phyloP scores from a whole-genome alignment of 2,888 invertebrate species.

The Athalia circularis region DNA sequence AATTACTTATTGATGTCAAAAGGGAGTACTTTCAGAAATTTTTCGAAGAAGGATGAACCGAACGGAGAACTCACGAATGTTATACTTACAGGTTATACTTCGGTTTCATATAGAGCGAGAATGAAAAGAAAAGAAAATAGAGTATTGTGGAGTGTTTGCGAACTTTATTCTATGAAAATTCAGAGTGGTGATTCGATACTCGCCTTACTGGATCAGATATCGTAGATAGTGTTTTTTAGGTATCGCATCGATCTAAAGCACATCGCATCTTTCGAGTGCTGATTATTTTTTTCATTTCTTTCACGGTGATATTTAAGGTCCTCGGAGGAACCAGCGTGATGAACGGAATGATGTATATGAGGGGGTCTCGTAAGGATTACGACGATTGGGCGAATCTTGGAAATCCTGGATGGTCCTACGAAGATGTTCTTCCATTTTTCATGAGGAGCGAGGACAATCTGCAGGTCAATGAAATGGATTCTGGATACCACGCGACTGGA shows the following conservation, averaged over 20 bases:
- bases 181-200: too few relatives aligned
- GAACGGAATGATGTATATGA: constrained; percentile 97
- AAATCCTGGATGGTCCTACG: constrained; percentile 92
- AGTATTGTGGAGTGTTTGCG: too few relatives aligned
- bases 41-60: too few relatives aligned
- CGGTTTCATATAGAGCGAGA: not conserved
- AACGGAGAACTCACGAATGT: not conserved
- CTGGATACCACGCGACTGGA: constrained; percentile 85
- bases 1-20: too few relatives aligned
- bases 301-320: constrained; percentile 76
- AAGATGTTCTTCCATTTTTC: constrained; percentile 93
- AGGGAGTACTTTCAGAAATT: too few relatives aligned
- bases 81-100: not conserved
- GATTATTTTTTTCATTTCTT: too few relatives aligned
- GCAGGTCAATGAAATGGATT: constrained; percentile 82
- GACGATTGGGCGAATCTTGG: constrained; percentile 92
- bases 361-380: constrained; percentile 91
- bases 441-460: constrained; percentile 90
- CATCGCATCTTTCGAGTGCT: too few relatives aligned
- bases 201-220: too few relatives aligned
- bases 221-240: too few relatives aligned
- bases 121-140: too few relatives aligned
- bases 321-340: constrained; percentile 94
- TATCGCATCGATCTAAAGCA: too few relatives aligned
- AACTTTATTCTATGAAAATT: too few relatives aligned